These are phyloP conservation scores for Harmothoe impar DNA, from an alignment of 2,888 invertebrate genomes.

Conservation along the genomic window DNA sequence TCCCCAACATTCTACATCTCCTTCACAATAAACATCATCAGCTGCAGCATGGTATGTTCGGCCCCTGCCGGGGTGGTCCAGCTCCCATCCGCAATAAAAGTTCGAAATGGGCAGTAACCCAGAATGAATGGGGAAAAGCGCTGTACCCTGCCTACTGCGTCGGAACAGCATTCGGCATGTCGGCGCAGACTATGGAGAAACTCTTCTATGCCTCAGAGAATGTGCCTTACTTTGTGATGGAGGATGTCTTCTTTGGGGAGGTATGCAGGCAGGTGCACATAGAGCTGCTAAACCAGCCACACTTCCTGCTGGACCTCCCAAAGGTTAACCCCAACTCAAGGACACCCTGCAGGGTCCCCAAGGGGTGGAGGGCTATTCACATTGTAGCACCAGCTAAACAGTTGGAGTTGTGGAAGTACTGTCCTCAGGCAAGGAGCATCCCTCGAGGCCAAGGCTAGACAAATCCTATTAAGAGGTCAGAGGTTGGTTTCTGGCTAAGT, in stretches of 20 bases:
- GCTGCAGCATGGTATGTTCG: neutral
- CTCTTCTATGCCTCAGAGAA: neutral
- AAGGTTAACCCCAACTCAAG: neutral
- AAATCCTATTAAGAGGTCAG: too few relatives aligned
- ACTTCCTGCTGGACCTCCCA: neutral
- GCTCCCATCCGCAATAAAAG: neutral
- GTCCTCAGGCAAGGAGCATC: neutral
- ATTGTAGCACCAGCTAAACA: too few relatives aligned
- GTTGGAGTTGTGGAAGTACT: neutral
- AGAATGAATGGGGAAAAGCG: neutral
- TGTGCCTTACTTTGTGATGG: slow-evolving; percentile 31
- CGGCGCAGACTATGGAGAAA: neutral
- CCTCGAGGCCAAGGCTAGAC: too few relatives aligned
- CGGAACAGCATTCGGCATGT: slow-evolving; percentile 4
- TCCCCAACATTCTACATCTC: neutral
- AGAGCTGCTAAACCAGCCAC: neutral
- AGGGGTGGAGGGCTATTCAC: too few relatives aligned
- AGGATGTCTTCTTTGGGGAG: slow-evolving; percentile 34
- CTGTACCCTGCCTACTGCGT: neutral
- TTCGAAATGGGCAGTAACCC: neutral
- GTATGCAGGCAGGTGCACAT: neutral
- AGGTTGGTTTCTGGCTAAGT: too few relatives aligned
- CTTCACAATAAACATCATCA: neutral
- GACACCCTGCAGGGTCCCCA: neutral
- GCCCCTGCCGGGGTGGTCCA: neutral